Base-by-base conservation (phyloP, 2,113 vertebrate species). In the Nanger granti region DNA sequence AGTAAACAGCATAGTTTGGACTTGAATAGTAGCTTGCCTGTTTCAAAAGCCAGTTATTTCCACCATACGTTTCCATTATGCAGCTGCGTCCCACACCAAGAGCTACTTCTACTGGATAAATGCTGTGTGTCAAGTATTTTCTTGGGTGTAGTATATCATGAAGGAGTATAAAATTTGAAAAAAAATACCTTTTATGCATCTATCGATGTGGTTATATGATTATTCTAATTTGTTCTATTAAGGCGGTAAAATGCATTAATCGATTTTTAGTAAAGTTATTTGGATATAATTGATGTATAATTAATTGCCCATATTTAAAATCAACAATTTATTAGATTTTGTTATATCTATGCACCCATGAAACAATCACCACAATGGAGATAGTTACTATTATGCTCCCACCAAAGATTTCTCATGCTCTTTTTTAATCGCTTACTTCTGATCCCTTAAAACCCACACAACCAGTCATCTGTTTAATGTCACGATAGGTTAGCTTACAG, bases 211-310 rank as follows among this genome's bases (percentile, higher is more conserved):
- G n/a, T 95, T 22, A 47, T 89, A 44, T 41, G 22, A 22, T 69
- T n/a, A 6, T 96, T 94, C 91, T 90, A 85, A 90, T 96, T 97
- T 85, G 88, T 94, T 57, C 59, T 92, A 49, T 73, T 95, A 93
- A 79, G 88, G 41, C 52, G 64, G 60, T 59, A 94, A 92, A 91
- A 88, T 59, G 29, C 41, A 73, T 80, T 97, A 90, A 94, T 95
- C 93, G 86, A 91, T 86, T 94, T 95, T 94, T 91, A 96, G 89
- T 97, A 95, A 92, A 24, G 90, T 92, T 97, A 62, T 92, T 96
- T 91, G 60, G 28, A 3, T 91, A 62, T 93, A 91, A 89, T 69
- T 83, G 76, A 41, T 34, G 57, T 92, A 92, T 87, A 97, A 95
- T 87, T 96, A 93, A 85, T 29, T 29, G 24, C 3, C 60, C 28